phyloP scores from a whole-genome alignment of 2,797 vertebrate genomes.

The Mus spretus region DNA sequence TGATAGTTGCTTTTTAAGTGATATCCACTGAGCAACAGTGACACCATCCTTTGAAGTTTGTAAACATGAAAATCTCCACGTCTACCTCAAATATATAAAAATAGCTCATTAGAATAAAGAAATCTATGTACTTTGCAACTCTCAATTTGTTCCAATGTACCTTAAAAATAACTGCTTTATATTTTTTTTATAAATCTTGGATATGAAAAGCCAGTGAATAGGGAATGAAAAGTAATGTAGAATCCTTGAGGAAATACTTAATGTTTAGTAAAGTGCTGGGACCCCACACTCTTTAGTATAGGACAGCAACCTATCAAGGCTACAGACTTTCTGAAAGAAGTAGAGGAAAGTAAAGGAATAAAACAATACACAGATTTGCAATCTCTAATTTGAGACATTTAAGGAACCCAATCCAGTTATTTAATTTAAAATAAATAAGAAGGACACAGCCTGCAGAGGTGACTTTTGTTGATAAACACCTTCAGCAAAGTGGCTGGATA shows the following conservation, averaged over 20 bases:
- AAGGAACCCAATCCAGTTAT: not conserved
- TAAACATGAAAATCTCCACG: not conserved
- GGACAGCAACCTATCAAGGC: not conserved
- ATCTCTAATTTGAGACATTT: not conserved
- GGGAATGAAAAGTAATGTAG: not conserved
- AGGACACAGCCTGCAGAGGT: not conserved
- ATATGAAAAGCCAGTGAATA: not conserved
- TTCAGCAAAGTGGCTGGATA: not conserved
- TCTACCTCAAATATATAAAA: not conserved
- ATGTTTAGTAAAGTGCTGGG: not conserved
- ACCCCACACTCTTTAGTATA: not conserved
- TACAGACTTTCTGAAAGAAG: not conserved
- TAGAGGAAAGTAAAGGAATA: not conserved
- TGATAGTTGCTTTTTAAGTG: not conserved
- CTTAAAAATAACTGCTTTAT: not conserved
- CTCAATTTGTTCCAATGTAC: not conserved
- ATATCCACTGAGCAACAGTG: not conserved
- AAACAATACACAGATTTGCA: not conserved
- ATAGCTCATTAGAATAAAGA: not conserved
- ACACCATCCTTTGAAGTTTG: not conserved
- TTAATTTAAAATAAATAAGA: not conserved
- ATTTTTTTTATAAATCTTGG: not conserved
- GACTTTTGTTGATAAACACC: not conserved
- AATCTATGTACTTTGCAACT: not conserved
- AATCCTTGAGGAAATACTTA: not conserved